A percentile compares a stretch with the other conserved stretches of the same genome.
phyloP scores from a whole-genome alignment of 2,113 vertebrate species.

The Odontesthes bonariensis region DNA sequence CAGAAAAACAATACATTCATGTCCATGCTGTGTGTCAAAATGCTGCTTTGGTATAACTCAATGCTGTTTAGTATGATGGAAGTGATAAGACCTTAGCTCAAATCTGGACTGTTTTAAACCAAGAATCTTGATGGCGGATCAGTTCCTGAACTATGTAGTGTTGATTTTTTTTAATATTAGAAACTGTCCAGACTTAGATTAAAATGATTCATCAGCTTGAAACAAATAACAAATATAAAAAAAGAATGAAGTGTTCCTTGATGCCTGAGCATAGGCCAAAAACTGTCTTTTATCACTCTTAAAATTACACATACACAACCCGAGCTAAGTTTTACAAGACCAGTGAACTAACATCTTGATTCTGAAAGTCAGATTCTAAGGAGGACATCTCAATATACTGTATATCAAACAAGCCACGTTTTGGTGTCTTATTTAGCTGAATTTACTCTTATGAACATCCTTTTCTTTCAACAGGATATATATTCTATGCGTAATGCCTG shows the following conservation, averaged over 20 bases:
- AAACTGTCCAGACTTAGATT: not conserved
- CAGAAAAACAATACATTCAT: no score
- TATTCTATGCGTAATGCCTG: slow-evolving; percentile 49
- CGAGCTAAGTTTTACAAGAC: not conserved
- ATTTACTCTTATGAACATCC: slow-evolving; percentile 45
- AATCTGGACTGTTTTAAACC: no score
- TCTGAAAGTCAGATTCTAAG: not conserved
- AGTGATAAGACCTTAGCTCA: not conserved
- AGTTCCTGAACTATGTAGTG: not conserved
- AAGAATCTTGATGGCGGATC: no score
- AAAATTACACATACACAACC: not conserved
- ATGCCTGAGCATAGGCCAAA: not conserved
- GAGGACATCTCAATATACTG: not conserved
- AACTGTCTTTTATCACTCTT: not conserved
- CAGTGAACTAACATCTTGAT: slow-evolving; percentile 1
- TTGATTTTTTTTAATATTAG: not conserved
- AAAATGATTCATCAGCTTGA: not conserved
- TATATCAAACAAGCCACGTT: not conserved
- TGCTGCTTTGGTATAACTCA: no score
- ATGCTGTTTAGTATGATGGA: not conserved
- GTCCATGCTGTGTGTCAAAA: no score
- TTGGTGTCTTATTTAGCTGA: slow-evolving; percentile 15
- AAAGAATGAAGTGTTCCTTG: not conserved
- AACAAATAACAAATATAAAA: not conserved
- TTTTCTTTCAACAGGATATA: slow-evolving; percentile 57